Base-by-base conservation (phyloP, 2,113 vertebrate species). In the Poeciliopsis turrubarensis region DNA sequence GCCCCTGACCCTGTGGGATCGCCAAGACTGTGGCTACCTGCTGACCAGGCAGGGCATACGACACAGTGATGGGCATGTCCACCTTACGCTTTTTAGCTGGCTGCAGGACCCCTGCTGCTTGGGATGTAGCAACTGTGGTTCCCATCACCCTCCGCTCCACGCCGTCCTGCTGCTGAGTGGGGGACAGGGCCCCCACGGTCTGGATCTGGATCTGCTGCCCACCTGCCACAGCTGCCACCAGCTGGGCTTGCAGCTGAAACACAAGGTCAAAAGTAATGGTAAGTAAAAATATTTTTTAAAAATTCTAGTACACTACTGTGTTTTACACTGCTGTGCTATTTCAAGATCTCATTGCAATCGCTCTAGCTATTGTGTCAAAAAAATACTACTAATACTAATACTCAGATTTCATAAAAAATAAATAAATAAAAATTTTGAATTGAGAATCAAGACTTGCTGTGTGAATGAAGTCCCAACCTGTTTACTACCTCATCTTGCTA, bases 31-130 rank as follows among this genome's bases (percentile, higher is more conserved):
- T 99, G 81, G 98, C 97, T 86, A 99, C 95, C 1, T 98, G 98
- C 90, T 99, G 98, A 84, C 97, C 97, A 25, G 98, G 97, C 88
- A 99, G 95, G 81, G 98, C 97, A 17, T 99, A 99, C 0, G 98
- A 99, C 79, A 99, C 97, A 65, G 97, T 98, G 87, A 98, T 97
- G 84, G 98, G 98, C 95, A 99, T 97, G 92, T 99, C 98, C 92
- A 99, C 97, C 89, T 99, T 99, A 72, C 98, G 97, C 78, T 99
- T 99, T 93, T 99, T 99, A 86, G 98, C 98, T 0, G 98, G 98
- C 92, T 99, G 98, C 69, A 99, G 97, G 73, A 99, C 97, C 94
- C 98, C 68, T 89, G 95, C 89, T 96, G 96, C 89, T 94, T 95
- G n/a, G 94, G 97, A 34, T 93, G 90, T 82, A 29, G 89, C 80